Percentiles rank a stretch among this genome's conserved stretches.
phyloP scores from a whole-genome alignment of 2,113 vertebrate genomes.

The Tamias sibiricus region DNA sequence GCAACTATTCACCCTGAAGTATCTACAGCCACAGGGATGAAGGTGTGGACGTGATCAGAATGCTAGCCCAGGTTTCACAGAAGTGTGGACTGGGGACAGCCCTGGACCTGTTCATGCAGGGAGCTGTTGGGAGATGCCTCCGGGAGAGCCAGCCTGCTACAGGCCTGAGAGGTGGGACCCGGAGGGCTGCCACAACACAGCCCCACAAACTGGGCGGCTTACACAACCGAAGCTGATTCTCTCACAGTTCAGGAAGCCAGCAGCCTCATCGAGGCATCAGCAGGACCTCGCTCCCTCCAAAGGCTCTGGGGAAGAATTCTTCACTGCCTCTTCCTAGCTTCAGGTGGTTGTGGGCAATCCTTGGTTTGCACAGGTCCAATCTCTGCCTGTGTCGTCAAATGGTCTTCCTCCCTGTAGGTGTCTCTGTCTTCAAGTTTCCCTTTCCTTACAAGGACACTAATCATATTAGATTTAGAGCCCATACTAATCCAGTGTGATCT shows the following conservation, averaged over 20 bases:
- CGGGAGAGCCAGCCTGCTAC: neutral
- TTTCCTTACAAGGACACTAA: neutral
- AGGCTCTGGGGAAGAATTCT: neutral
- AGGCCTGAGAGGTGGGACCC: neutral
- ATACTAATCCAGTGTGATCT: neutral
- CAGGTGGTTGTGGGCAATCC: neutral
- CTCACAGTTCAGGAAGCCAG: neutral
- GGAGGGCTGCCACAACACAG: neutral
- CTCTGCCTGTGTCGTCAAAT: neutral
- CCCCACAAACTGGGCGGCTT: neutral
- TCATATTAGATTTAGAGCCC: neutral
- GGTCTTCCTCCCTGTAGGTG: neutral
- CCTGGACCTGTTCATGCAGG: neutral
- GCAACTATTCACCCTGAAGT: neutral
- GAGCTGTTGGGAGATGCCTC: neutral
- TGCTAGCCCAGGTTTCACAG: neutral
- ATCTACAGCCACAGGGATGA: neutral
- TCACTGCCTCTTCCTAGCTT: too few species aligned
- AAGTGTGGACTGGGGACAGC: neutral
- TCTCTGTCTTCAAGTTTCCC: neutral
- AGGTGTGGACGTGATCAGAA: neutral
- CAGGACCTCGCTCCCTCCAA: too few species aligned
- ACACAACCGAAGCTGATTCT: neutral
- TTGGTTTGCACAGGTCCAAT: accelerated
- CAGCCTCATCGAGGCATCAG: neutral